Conservation (phyloP, 2,113 vertebrate species). For the Heterocephalus glaber region DNA sequence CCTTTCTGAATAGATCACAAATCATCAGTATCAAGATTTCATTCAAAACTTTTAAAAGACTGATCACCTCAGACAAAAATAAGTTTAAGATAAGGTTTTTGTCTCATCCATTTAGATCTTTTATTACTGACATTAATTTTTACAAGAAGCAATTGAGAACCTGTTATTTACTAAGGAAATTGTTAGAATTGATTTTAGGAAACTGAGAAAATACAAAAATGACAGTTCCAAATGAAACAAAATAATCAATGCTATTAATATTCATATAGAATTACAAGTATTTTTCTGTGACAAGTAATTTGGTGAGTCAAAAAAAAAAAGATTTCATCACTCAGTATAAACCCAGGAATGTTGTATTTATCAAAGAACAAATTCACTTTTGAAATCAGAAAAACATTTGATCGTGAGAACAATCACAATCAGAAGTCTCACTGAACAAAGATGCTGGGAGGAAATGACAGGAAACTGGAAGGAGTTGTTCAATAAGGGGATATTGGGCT, state of each 20-base stretch:
- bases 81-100: conserved; percentile 1
- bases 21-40: background rate
- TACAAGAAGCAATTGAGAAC: background rate
- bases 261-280: background rate
- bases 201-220: conserved; percentile 23
- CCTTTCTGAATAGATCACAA: background rate
- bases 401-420: background rate
- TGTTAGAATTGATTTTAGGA: conserved; percentile 38
- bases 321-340: background rate
- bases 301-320: background rate
- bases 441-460: background rate
- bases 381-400: background rate
- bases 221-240: background rate
- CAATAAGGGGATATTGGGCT: background rate
- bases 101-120: background rate
- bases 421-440: background rate
- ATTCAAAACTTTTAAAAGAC: background rate
- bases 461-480: background rate
- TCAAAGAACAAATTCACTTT: background rate
- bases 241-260: background rate
- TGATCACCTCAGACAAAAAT: background rate
- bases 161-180: background rate
- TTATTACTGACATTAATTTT: conserved; percentile 32
- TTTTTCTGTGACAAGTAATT: conserved; percentile 32
- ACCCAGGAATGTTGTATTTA: background rate